Evolutionary conservation across 2,113 vertebrate genomes (phyloP), one percentile per base, ranked within the genome.

Genomic region (Pelodiscus sinensis): DNA sequence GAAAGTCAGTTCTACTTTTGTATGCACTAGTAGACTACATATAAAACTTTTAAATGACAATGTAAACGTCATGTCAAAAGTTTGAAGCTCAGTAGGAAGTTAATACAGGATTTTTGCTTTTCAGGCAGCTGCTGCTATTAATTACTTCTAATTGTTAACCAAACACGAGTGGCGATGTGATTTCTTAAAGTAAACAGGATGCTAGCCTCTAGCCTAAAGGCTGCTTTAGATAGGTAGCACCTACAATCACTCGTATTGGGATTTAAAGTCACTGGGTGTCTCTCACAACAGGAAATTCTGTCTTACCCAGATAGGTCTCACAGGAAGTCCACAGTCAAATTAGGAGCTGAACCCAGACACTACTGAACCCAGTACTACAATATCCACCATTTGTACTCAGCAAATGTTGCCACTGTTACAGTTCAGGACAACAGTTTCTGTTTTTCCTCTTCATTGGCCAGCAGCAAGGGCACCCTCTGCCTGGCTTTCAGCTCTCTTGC

Each of bases 11-110:
- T 96, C 90, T 55, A 95, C 51, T 89, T 95, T 57, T 89, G 81
- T 90, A 94, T 0, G 0, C 79, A 85, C 50, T 93, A 96, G 94
- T 94, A 95, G 91, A 96, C 88, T 24, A 56, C 68, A 84, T 77
- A 88, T 80, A 58, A 71, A 95, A 96, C 44, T 96, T 97, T 88
- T 50, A 95, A 92, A 92, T 55, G 94, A 81, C 31, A 89, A 75
- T 88, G 14, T 79, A 90, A 8, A 4, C 62, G 3, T 81, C 25
- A 21, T 55, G 29, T 79, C 73, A 94, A 95, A 96, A 82, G 52
- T 94, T 92, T 4, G 35, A 18, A 79, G 65, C 88, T 95, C 89
- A 79, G 78, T 79, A 24, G 83, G 62, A 93, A 86, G 22, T 50
- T 89, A 96, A 55, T 2, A 1, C 18, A 82, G 44, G 80, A 85